Conservation (phyloP, 2,113 vertebrate genomes). For the Callionymus lyra region DNA sequence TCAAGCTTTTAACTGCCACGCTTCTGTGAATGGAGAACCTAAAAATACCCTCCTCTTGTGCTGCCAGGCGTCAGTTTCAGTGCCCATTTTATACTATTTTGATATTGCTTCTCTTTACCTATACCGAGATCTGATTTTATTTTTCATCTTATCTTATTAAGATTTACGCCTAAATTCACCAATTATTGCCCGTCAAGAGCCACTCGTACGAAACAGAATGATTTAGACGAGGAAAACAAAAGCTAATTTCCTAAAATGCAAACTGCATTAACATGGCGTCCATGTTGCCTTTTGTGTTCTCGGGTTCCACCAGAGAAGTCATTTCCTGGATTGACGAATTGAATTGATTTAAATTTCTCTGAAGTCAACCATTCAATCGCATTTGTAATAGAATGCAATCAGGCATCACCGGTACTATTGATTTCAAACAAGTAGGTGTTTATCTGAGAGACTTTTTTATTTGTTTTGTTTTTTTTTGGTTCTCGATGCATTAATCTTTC, state of each 20-base stretch:
- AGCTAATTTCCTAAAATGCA: slow-evolving; percentile 39
- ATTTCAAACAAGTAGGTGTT: slow-evolving; percentile 38
- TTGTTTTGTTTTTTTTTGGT: too few species aligned
- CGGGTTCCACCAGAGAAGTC: slow-evolving; percentile 58
- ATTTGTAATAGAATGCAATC: slow-evolving; percentile 58
- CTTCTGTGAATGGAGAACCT: slow-evolving; percentile 47
- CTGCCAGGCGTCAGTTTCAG: slow-evolving; percentile 20
- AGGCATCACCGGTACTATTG: slow-evolving; percentile 58
- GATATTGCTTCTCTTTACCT: not conserved
- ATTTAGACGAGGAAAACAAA: slow-evolving; percentile 14
- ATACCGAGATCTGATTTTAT: not conserved
- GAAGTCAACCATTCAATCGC: slow-evolving; percentile 64
- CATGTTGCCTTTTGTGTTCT: slow-evolving; percentile 51
- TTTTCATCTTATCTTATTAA: slow-evolving; percentile 1
- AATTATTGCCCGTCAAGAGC: not conserved
- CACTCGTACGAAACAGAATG: not conserved
- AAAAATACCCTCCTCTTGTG: slow-evolving; percentile 60
- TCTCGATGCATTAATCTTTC: too few species aligned
- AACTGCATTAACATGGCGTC: slow-evolving; percentile 48
- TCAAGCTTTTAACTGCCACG: slow-evolving; percentile 50
- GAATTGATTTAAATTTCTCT: slow-evolving; percentile 61
- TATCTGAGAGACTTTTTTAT: too few species aligned
- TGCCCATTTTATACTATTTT: slow-evolving; percentile 3
- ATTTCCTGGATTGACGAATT: slow-evolving; percentile 66
- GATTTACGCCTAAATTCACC: not conserved